A percentile compares a stretch with the other conserved stretches of the same genome.
These are phyloP conservation scores for Harpagus bidentatus DNA, from an alignment of 2,113 vertebrate genomes.

Conservation along the genomic window DNA sequence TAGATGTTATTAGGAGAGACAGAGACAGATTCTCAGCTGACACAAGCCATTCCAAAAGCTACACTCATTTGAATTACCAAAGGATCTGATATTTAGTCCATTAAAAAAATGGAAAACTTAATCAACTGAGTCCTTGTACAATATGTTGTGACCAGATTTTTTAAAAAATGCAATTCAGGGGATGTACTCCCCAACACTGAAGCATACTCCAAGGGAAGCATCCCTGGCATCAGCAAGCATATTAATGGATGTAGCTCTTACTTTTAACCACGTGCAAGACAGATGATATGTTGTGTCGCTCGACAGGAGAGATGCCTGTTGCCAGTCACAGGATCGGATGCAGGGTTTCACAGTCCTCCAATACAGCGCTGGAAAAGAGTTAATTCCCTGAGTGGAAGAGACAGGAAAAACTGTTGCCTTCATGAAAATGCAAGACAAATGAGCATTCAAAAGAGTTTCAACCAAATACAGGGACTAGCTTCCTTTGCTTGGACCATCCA, in stretches of 20 bases:
- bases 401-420: neutral
- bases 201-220: neutral
- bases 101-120: neutral
- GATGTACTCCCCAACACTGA: neutral
- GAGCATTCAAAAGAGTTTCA: neutral
- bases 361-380: neutral
- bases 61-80: neutral
- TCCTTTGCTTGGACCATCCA: neutral
- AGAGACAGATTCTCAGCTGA: neutral
- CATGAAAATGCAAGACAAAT: neutral
- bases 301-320: neutral
- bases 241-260: neutral
- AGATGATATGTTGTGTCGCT: accelerated
- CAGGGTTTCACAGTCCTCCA: neutral
- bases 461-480: neutral
- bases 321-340: neutral
- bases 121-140: neutral
- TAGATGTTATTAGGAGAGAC: neutral
- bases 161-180: neutral
- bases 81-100: neutral
- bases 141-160: neutral
- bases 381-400: neutral
- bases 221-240: neutral
- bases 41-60: neutral
- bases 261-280: neutral